Percentiles rank a stretch among this genome's conserved stretches.
phyloP scores from a whole-genome alignment of 2,888 invertebrate species.

The Incurvaria masculella region DNA sequence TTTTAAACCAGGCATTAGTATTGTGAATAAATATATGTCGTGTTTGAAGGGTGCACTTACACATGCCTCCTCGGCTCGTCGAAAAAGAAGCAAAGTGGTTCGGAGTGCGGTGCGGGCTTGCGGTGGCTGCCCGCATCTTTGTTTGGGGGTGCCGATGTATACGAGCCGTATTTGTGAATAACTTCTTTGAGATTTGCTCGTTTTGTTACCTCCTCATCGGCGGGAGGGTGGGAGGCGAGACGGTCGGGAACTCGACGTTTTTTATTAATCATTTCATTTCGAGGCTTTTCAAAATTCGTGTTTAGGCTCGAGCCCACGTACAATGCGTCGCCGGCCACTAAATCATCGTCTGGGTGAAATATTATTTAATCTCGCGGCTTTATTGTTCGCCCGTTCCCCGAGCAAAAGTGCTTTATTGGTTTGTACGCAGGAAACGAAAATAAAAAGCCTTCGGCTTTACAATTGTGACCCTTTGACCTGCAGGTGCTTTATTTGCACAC shows the following conservation, averaged over 20 bases:
- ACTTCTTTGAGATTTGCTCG: background rate
- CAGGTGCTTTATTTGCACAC: background rate
- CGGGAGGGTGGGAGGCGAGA: background rate
- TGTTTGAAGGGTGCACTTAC: no score
- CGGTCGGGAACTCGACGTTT: background rate
- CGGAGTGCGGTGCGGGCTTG: no score
- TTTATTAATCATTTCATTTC: background rate
- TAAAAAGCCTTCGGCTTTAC: background rate
- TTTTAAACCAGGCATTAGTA: no score
- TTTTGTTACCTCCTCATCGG: background rate
- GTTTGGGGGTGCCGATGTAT: background rate
- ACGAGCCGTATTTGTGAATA: background rate
- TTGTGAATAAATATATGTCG: no score
- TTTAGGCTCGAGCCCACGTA: background rate
- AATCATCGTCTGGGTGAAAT: background rate
- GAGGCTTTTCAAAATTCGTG: background rate
- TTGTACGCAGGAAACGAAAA: background rate
- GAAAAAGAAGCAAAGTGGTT: no score
- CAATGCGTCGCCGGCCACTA: background rate
- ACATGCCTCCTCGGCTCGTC: no score
- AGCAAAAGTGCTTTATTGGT: background rate
- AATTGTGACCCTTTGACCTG: background rate
- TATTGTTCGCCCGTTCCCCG: background rate
- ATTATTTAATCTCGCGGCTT: background rate
- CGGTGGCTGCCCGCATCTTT: no score